phyloP scores from a whole-genome alignment of 2,797 vertebrate species.

The Esox lucius region DNA sequence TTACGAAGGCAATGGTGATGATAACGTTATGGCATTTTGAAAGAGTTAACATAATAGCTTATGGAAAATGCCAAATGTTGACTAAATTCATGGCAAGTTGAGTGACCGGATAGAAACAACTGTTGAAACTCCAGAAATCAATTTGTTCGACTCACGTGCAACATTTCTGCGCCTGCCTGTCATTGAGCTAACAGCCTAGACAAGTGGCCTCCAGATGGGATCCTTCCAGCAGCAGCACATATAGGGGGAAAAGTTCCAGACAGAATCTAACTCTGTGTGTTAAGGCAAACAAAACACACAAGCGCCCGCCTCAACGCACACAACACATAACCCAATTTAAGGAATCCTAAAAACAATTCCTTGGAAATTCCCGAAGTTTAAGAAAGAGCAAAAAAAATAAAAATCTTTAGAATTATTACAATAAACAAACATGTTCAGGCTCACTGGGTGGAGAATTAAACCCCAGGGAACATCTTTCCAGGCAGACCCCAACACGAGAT shows the following conservation, averaged over 20 bases:
- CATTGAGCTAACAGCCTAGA: constrained; percentile 29
- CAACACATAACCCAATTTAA: constrained; percentile 8
- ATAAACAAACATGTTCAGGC: constrained; percentile 80
- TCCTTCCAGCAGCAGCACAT: constrained; percentile 23
- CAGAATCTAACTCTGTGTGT: constrained; percentile 20
- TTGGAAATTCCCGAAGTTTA: constrained; percentile 69
- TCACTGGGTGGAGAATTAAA: constrained; percentile 60
- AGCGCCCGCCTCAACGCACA: background rate
- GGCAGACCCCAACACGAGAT: constrained; percentile 65
- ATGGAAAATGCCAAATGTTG: background rate
- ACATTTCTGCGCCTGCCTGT: constrained; percentile 12
- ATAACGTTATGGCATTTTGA: background rate
- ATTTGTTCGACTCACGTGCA: background rate
- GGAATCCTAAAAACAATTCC: constrained; percentile 44
- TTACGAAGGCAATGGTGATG: background rate
- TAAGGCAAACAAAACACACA: constrained; percentile 24
- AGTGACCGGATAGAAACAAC: background rate
- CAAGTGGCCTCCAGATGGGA: constrained; percentile 57
- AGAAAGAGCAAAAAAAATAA: constrained; percentile 38
- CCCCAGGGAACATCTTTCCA: constrained; percentile 62
- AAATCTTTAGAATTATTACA: constrained; percentile 68
- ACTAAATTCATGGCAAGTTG: background rate
- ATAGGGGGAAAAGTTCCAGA: constrained; percentile 34
- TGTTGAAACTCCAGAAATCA: background rate
- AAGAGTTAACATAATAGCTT: background rate